Base-by-base conservation (phyloP, 2,113 vertebrate genomes). In the Hoplias malabaricus region DNA sequence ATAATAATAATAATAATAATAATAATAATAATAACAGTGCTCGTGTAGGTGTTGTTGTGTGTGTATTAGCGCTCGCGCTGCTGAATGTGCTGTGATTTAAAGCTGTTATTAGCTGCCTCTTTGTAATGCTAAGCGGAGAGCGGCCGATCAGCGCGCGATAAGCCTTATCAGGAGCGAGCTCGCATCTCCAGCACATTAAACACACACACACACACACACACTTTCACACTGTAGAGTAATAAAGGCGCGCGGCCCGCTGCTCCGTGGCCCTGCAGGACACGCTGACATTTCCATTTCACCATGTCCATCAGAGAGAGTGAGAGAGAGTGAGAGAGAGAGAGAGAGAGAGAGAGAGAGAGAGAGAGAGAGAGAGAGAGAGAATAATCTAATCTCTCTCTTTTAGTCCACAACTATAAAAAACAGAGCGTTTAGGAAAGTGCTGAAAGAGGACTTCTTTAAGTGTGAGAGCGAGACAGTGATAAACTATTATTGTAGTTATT, bases 101-200 rank as follows among this genome's bases (percentile, higher is more conserved):
- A 19, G 34, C 23, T 72, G 31, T 65, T 70, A 78, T 78, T 65
- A 77, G 69, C 62, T 21, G 59, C 25, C 63, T 65, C 54, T 78
- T 82, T 80, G 43, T 81, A 40, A 80, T 84, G 84, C 31, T 69
- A 81, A 73, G 69, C 48, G 48, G 48, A 53, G 43, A 48, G 43
- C 48, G 48, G 48, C 48, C 48, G 48, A 87, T 84, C 77, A 57
- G 72, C 12, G 59, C 31, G 59, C n/a, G 82, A 86, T 84, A 83
- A 86, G 63, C 74, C 83, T 87, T 87, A 87, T 87, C 86, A 75
- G 82, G 31, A n/a, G 57, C 43, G 19, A 75, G 78, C 74, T 77
- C 73, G 79, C 70, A 84, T 73, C 80, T 82, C 73, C 75, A 66
- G 75, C 80, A 69, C 82, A 85, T 82, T 79, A 82, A 77, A 80